These are phyloP conservation scores for Lutraria rhynchaena DNA, from an alignment of 1,140 invertebrate species.

Conservation along the genomic window DNA sequence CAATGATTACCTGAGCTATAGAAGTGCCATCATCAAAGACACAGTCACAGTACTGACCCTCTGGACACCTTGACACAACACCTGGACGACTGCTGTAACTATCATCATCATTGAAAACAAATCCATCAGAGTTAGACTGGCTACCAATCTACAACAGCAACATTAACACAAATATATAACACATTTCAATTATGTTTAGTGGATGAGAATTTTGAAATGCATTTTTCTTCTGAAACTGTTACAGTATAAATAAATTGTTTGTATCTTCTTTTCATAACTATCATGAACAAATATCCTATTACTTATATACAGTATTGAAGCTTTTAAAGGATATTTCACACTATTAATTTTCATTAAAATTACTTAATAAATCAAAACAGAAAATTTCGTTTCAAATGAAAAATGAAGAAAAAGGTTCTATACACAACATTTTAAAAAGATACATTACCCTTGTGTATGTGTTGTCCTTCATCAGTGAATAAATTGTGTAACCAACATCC, in stretches of 20 bases:
- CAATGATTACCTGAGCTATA: conserved; percentile 18
- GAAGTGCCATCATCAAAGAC: conserved; percentile 1
- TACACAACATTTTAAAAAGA: not conserved
- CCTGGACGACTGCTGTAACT: not conserved
- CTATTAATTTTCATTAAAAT: too few species aligned
- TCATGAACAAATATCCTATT: too few species aligned
- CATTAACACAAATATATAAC: too few species aligned
- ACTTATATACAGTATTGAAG: too few species aligned
- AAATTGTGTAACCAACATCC: conserved; percentile 49
- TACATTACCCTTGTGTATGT: conserved; percentile 38
- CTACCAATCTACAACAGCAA: conserved; percentile 65
- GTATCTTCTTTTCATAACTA: too few species aligned
- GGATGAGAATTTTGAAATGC: too few species aligned
- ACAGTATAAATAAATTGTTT: too few species aligned
- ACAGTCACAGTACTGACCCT: conserved; percentile 41
- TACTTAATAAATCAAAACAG: too few species aligned
- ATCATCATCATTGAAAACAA: conserved; percentile 5
- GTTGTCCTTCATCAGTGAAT: not conserved
- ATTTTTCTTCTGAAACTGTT: too few species aligned
- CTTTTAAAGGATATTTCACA: too few species aligned
- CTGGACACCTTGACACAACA: conserved; percentile 47
- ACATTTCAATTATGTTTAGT: too few species aligned
- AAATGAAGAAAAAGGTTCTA: not conserved
- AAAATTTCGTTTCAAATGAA: not conserved
- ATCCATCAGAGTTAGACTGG: conserved; percentile 54